These are phyloP conservation scores for Sebastiscus albofasciatus DNA, from an alignment of 2,797 vertebrate species.

Conservation along the genomic window DNA sequence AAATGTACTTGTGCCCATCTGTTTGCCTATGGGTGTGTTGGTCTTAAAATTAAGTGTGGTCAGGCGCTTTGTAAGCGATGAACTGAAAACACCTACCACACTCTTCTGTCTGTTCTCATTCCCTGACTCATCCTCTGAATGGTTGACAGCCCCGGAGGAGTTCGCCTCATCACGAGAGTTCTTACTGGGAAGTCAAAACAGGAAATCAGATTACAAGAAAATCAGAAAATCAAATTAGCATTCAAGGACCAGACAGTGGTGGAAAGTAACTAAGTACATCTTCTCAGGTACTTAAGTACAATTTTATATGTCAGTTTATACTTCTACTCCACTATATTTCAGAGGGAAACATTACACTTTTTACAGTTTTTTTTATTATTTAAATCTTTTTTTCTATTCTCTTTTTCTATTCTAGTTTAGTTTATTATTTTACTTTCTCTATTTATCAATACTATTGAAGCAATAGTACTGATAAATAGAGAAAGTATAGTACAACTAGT, in stretches of 20 bases:
- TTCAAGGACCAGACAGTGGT: neutral
- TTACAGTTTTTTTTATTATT: neutral
- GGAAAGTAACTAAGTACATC: neutral
- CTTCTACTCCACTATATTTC: neutral
- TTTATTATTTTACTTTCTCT: neutral
- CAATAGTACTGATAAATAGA: too few species aligned
- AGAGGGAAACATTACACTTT: neutral
- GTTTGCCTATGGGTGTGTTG: too few species aligned
- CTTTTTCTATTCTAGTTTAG: neutral
- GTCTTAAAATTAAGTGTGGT: too few species aligned
- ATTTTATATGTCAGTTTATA: neutral
- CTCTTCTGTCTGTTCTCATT: conserved; percentile 83
- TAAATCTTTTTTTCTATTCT: neutral
- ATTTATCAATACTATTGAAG: fast-evolving
- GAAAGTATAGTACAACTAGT: too few species aligned
- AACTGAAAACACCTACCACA: conserved; percentile 64
- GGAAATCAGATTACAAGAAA: neutral
- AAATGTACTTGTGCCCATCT: too few species aligned
- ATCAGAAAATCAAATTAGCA: neutral
- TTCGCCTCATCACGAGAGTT: conserved; percentile 61
- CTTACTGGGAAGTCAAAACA: conserved; percentile 65
- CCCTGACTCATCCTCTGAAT: conserved; percentile 76
- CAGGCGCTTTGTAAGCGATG: neutral
- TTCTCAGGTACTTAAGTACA: neutral
- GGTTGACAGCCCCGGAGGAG: conserved; percentile 72